Percentiles rank a stretch among this genome's conserved stretches.
phyloP scores from a whole-genome alignment of 2,113 vertebrate genomes.

The Agelaius tricolor region DNA sequence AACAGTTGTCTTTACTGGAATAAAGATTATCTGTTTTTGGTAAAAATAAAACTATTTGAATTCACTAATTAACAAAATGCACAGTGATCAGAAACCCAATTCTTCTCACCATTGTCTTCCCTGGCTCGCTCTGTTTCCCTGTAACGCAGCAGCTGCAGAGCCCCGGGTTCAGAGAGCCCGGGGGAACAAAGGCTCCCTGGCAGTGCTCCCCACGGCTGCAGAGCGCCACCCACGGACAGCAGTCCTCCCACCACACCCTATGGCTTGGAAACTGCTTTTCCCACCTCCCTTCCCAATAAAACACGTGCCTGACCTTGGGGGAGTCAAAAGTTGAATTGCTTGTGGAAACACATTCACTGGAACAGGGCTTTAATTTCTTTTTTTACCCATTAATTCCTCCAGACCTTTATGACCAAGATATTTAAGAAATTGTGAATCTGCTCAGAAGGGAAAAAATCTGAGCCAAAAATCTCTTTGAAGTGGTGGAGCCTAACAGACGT shows the following conservation, averaged over 20 bases:
- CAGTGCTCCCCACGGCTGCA: constrained; percentile 19
- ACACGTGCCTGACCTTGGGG: not conserved
- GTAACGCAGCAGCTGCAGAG: constrained; percentile 21
- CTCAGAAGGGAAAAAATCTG: not conserved
- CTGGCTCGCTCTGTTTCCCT: constrained; percentile 41
- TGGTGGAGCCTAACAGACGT: not conserved
- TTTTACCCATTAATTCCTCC: constrained; percentile 35
- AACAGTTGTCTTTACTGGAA: constrained; percentile 70
- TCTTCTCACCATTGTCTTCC: constrained; percentile 59
- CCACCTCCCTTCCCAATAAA: not conserved
- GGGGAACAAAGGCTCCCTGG: constrained; percentile 21
- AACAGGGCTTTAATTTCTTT: not conserved
- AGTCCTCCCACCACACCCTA: not conserved
- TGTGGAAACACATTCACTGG: not conserved
- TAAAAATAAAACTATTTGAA: constrained; percentile 81
- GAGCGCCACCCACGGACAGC: not conserved
- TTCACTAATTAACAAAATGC: constrained; percentile 79
- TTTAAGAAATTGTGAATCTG: constrained; percentile 49
- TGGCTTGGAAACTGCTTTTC: constrained; percentile 61
- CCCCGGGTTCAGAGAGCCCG: constrained; percentile 27
- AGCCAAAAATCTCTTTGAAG: constrained; percentile 38
- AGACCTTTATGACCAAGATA: not conserved
- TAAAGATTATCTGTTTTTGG: constrained; percentile 68
- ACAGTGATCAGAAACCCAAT: constrained; percentile 79
- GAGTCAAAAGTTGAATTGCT: not conserved